These are phyloP conservation scores for Linyphia triangularis DNA, from an alignment of 2,888 invertebrate genomes.

Conservation along the genomic window DNA sequence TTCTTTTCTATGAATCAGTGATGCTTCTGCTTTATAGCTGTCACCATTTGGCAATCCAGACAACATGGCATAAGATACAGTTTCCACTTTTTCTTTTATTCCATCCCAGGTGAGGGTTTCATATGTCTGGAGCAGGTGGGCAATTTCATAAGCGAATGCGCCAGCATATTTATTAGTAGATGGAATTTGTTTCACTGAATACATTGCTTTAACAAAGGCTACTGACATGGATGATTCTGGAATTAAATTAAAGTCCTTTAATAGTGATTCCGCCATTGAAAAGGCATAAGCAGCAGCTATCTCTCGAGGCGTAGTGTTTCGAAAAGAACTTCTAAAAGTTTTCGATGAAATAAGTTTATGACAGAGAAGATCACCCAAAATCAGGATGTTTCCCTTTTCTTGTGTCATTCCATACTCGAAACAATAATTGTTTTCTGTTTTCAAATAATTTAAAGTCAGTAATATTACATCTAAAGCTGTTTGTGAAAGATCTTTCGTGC, in stretches of 20 bases:
- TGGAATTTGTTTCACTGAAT: conserved; percentile 31
- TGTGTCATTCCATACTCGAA: conserved; percentile 37
- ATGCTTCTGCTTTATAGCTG: not conserved
- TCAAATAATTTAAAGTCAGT: not conserved
- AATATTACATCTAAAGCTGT: conserved; percentile 21
- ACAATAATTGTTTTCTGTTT: conserved; percentile 4
- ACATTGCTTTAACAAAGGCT: conserved; percentile 56
- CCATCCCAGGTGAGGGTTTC: conserved; percentile 25
- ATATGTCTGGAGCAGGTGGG: conserved; percentile 24
- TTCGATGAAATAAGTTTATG: conserved; percentile 24
- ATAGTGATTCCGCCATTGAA: conserved; percentile 56
- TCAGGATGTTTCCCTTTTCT: conserved; percentile 47
- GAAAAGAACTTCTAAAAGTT: conserved; percentile 43
- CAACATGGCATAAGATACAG: conserved; percentile 22
- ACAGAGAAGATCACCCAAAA: conserved; percentile 53
- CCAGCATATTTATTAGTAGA: conserved; percentile 50
- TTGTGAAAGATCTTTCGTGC: conserved; percentile 12
- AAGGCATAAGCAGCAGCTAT: conserved; percentile 62
- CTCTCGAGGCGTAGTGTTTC: conserved; percentile 33
- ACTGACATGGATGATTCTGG: conserved; percentile 64
- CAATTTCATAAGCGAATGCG: conserved; percentile 59
- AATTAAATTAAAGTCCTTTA: conserved; percentile 28
- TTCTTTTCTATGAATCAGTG: not conserved
- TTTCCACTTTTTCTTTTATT: not conserved
- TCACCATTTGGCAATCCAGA: conserved; percentile 36